Base-by-base conservation (phyloP, 2,113 vertebrate genomes). In the Tragelaphus buxtoni region DNA sequence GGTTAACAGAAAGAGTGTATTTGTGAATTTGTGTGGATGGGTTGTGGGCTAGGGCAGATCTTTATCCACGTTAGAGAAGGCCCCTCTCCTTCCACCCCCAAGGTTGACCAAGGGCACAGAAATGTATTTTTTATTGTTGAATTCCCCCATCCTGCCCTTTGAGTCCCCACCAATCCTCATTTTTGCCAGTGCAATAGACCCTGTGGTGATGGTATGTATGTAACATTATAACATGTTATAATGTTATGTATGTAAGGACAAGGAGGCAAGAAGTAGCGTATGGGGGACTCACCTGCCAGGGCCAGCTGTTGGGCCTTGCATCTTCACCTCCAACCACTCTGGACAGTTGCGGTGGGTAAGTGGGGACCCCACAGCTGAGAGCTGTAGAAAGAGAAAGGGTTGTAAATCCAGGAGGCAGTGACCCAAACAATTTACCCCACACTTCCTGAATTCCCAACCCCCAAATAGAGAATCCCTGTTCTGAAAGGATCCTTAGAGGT, bases 231-330 rank as follows among this genome's bases (percentile, higher is more conserved):
- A 47, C 47, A 47, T 47, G 47, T 47, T 47, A 47, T 47, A 65
- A 32, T 22, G 30, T 2, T 14, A 47, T 2, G 61, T n/a, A 11
- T 0, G 22, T 0, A 9, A 17, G 22, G 22, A 47, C 5, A 16
- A 63, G 60, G 28, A 45, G 9, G 11, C n/a, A 91, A 83, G 26
- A 72, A 26, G 79, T 18, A 18, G 10, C 8, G 7, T 1, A 18
- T 7, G n/a, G 69, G 11, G 1, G 4, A 97, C 98, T 80, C 61
- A 99, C 98, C 98, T 99, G 98, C 98, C 98, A 99, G 82, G 99
- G 98, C 98, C 99, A 98, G 97, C 98, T 98, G 97, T 96, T 98
- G 0, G 98, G 96, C 45, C 9, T 80, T 0, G 86, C 98, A 0
- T 97, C 3, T 39, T 98, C 86, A 18, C 98, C 98, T 51, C 98